Evolutionary conservation across 2,113 vertebrate species (phyloP).

Genomic region (Syngnathus typhle): DNA sequence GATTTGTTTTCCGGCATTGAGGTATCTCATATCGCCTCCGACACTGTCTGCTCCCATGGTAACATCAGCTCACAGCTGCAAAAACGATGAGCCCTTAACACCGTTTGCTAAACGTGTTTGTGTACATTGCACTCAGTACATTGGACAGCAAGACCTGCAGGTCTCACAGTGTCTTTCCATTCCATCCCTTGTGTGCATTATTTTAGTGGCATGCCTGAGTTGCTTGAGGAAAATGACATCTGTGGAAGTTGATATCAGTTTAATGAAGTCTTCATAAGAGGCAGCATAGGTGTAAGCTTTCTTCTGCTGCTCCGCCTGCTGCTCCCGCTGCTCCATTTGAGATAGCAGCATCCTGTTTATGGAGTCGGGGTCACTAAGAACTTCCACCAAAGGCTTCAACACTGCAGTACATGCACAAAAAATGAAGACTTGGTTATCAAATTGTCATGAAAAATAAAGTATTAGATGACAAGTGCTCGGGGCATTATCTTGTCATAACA

Average conservation of each 20-base stretch:
- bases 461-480: background rate
- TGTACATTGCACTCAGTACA: background rate
- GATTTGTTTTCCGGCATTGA: slow-evolving; percentile 10
- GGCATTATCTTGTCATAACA: background rate
- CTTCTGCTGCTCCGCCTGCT: slow-evolving; percentile 90
- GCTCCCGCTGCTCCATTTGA: slow-evolving; percentile 91
- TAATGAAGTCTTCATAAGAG: slow-evolving; percentile 98
- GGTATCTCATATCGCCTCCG: slow-evolving; percentile 9
- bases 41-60: slow-evolving; percentile 53
- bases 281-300: slow-evolving; percentile 95
- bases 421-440: background rate
- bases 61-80: slow-evolving; percentile 35
- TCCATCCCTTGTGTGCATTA: background rate
- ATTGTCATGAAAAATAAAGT: background rate
- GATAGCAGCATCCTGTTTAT: slow-evolving; percentile 91
- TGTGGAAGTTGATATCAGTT: slow-evolving; percentile 89
- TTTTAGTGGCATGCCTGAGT: slow-evolving; percentile 73
- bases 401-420: slow-evolving; percentile 63
- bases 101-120: slow-evolving; percentile 13
- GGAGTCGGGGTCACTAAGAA: slow-evolving; percentile 93
- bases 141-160: background rate
- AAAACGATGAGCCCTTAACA: slow-evolving; percentile 8
- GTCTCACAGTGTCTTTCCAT: background rate
- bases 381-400: slow-evolving; percentile 88
- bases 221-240: slow-evolving; percentile 96